Conservation (phyloP, 2,888 invertebrate species). For the Sinhomidia bicolor region DNA sequence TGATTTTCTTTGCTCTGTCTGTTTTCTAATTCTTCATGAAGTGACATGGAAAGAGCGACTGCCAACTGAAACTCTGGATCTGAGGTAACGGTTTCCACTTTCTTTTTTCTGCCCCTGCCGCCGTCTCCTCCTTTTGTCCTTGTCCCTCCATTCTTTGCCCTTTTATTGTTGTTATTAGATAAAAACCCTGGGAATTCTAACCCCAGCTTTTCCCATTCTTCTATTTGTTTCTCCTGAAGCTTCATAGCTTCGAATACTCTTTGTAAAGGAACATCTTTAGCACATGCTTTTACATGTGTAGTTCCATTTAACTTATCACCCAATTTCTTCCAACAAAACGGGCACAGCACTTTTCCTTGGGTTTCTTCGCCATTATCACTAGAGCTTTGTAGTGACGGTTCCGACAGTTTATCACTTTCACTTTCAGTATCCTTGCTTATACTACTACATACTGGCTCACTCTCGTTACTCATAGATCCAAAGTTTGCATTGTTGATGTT, state of each 20-base stretch:
- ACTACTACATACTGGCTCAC: too few relatives aligned
- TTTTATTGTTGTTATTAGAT: background rate
- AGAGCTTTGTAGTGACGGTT: background rate
- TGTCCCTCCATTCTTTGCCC: background rate
- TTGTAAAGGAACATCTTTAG: conserved; percentile 68
- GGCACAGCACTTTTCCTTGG: conserved; percentile 57
- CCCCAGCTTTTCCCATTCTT: conserved; percentile 72
- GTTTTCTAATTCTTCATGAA: conserved; percentile 82
- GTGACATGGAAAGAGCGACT: conserved; percentile 82
- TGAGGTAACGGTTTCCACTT: background rate
- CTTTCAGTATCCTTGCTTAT: too few relatives aligned
- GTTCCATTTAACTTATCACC: conserved; percentile 67
- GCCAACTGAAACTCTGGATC: conserved; percentile 82
- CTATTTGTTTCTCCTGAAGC: conserved; percentile 71
- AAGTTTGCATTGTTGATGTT: too few relatives aligned
- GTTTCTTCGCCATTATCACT: background rate
- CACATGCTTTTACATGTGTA: conserved; percentile 74
- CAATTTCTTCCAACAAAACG: conserved; percentile 73
- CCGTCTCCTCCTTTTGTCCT: background rate
- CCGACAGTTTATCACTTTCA: background rate
- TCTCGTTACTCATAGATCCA: too few relatives aligned
- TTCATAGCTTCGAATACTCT: conserved; percentile 67
- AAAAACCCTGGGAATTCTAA: conserved; percentile 69
- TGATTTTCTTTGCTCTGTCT: conserved; percentile 81
- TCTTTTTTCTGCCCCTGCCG: conserved; percentile 14